Evolutionary conservation across 2,797 vertebrate species (phyloP).

Genomic region (Arctocebus calabarensis): DNA sequence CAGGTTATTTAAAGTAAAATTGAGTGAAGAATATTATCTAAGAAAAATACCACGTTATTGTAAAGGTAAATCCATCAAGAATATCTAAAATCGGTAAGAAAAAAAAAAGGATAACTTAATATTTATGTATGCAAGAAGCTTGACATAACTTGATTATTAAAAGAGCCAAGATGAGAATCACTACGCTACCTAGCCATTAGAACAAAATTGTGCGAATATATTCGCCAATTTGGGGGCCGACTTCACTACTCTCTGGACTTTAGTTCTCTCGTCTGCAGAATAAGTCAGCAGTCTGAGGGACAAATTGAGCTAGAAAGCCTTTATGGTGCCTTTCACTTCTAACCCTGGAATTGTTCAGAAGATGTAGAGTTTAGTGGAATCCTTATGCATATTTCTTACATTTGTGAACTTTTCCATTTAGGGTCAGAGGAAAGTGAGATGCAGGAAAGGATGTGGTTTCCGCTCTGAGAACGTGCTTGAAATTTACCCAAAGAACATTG

Average conservation of each 20-base stretch:
- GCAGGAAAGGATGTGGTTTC: not conserved
- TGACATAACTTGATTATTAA: not conserved
- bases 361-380: not conserved
- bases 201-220: not conserved
- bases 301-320: not conserved
- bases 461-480: not conserved
- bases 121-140: not conserved
- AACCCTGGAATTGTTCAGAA: slow-evolving; percentile 41
- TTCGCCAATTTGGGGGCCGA: not conserved
- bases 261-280: slow-evolving; percentile 16
- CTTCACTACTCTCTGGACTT: not conserved
- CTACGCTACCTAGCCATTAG: not conserved
- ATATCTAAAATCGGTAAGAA: slow-evolving; percentile 56
- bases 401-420: not conserved
- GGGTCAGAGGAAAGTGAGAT: not conserved
- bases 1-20: slow-evolving; percentile 41
- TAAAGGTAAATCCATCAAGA: slow-evolving; percentile 61
- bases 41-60: slow-evolving; percentile 27
- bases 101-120: not conserved
- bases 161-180: not conserved
- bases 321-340: not conserved
- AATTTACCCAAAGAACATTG: slow-evolving; percentile 7
- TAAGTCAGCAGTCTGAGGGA: not conserved
- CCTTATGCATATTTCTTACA: not conserved
- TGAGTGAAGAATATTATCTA: slow-evolving; percentile 52